A percentile compares a stretch with the other conserved stretches of the same genome.
These are phyloP conservation scores for Formica selysi DNA, from an alignment of 1,140 invertebrate species.

Conservation along the genomic window DNA sequence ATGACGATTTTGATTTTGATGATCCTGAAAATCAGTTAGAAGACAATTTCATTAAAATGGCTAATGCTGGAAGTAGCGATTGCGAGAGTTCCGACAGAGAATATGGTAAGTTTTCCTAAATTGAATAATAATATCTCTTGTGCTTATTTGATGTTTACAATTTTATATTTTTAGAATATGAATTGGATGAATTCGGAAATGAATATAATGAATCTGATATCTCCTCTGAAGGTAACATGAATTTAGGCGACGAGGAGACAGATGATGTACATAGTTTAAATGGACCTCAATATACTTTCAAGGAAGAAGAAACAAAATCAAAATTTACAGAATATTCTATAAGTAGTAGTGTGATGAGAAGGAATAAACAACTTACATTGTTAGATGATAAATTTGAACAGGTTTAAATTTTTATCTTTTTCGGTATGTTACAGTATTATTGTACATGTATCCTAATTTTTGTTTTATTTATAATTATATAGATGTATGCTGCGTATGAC, in stretches of 20 bases:
- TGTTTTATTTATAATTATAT: conserved; percentile 69
- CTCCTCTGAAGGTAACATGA: conserved; percentile 79
- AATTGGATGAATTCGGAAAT: conserved; percentile 21
- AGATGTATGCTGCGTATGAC: conserved; percentile 95
- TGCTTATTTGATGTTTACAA: not conserved
- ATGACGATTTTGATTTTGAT: conserved; percentile 96
- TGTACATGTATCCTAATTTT: not conserved
- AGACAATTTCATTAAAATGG: conserved; percentile 95
- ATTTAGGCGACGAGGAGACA: conserved; percentile 77
- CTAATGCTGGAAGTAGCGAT: conserved; percentile 86
- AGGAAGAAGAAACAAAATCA: conserved; percentile 94
- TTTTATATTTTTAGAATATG: conserved; percentile 16
- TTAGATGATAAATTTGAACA: conserved; percentile 97
- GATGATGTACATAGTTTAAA: conserved; percentile 87
- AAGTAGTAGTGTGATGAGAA: conserved; percentile 95
- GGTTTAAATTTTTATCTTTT: conserved; percentile 85
- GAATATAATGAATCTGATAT: conserved; percentile 75
- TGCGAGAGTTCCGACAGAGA: conserved; percentile 81
- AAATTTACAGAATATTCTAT: conserved; percentile 98
- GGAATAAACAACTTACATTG: conserved; percentile 94
- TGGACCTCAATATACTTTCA: conserved; percentile 86
- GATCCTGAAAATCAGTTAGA: conserved; percentile 95
- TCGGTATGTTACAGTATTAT: conserved; percentile 10
- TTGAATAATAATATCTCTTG: not conserved
- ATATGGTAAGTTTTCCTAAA: conserved; percentile 77